Evolutionary conservation across 2,888 invertebrate species (phyloP), one percentile per base, ranked within the genome.

Genomic region (Meteorus colon): DNA sequence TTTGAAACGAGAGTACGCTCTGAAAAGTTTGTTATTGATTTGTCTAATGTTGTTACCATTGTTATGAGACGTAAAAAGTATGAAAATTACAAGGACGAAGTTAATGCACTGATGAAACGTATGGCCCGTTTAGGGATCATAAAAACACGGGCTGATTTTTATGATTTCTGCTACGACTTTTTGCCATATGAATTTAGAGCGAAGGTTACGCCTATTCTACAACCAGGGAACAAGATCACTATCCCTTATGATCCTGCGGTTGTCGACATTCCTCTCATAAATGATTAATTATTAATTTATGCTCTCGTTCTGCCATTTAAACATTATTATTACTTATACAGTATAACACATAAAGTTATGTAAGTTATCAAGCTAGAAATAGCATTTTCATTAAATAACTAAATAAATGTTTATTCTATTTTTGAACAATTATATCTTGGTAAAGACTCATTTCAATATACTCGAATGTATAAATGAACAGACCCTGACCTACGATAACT

Each of bases 41-140:
- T 89, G 3, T 73, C 81, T 0, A 68, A 80, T 6, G 59, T 81
- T 1, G 80, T 81, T 1, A 75, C 77, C 1, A 14, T 82, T 0
- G 81, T 86, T 1, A 45, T 14, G 0, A 85, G 81, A 69, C 67
- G 80, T 0, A 84, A 84, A n/a, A 82, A 82, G 19, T 89, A 86
- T 48, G 59, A 76, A 0, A 80, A 79, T 51, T 89, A 89, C 41
- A 79, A 78, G 8, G 1, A 2, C 0, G 81, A 86, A 4, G 19
- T 89, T n/a, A 29, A 82, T 0, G 77, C 70, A 5, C 74, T 89
- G 6, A 83, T 88, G 77, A 81, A 78, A 24, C 79, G 79, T 45
- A 85, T 89, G 86, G 89, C 89, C 1, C 81, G 79, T 4, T 77
- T 87, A 1, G 77, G 75, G 2, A 85, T 89, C 27, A 82, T 89